These are phyloP conservation scores for Artemia sp. DNA, from an alignment of 2,888 invertebrate genomes.

Conservation along the genomic window DNA sequence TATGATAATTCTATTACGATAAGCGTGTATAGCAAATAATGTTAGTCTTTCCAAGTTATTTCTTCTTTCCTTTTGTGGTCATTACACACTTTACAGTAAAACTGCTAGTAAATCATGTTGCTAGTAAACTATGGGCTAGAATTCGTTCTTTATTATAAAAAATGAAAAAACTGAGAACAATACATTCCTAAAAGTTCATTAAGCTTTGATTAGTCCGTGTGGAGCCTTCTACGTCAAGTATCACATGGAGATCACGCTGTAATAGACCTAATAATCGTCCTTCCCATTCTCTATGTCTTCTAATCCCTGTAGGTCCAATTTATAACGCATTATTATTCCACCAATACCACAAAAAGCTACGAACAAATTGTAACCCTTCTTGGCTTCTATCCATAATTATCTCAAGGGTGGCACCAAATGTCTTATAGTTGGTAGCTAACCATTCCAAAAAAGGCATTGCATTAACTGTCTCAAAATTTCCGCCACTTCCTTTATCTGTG, in stretches of 20 bases:
- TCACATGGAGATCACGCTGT: neutral
- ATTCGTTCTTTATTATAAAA: too few relatives aligned
- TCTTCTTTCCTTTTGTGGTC: too few relatives aligned
- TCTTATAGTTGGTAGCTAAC: slow-evolving; percentile 99
- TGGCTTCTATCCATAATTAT: slow-evolving; percentile 99
- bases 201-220: slow-evolving; percentile 10
- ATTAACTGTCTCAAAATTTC: slow-evolving; percentile 92
- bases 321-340: slow-evolving; percentile 97
- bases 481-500: slow-evolving; percentile 94
- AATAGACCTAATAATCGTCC: slow-evolving; percentile 62
- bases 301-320: slow-evolving; percentile 97
- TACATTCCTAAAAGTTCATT: slow-evolving; percentile 7
- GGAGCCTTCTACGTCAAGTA: neutral
- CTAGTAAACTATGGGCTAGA: too few relatives aligned
- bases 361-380: slow-evolving; percentile 97
- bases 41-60: too few relatives aligned
- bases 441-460: slow-evolving; percentile 95
- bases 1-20: too few relatives aligned
- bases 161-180: neutral
- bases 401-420: slow-evolving; percentile 94
- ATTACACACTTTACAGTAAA: too few relatives aligned
- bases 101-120: too few relatives aligned
- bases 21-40: too few relatives aligned
- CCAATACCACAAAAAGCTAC: slow-evolving; percentile 99
- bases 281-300: slow-evolving; percentile 58